A percentile compares a stretch with the other conserved stretches of the same genome.
phyloP scores from a whole-genome alignment of 2,888 invertebrate species.

The Anoplius nigerrimus region DNA sequence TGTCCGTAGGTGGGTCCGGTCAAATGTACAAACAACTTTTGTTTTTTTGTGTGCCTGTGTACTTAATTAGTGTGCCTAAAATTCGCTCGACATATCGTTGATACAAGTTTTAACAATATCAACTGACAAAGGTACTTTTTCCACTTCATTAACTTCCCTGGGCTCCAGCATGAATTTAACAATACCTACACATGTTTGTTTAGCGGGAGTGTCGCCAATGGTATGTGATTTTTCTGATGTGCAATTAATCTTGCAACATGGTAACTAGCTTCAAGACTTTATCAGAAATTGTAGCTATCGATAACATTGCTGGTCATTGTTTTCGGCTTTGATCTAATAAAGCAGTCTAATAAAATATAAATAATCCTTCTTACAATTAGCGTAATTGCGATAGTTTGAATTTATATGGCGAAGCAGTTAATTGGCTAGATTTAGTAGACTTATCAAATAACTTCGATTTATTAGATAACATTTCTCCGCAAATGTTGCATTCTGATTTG shows the following conservation, averaged over 20 bases:
- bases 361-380: conserved; percentile 15
- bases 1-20: too few relatives aligned
- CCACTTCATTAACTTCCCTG: neutral
- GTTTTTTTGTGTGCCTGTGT: too few relatives aligned
- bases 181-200: neutral
- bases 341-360: conserved; percentile 10
- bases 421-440: too few relatives aligned
- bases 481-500: neutral
- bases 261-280: conserved; percentile 16
- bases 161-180: neutral
- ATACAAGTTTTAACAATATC: neutral
- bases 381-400: conserved; percentile 14
- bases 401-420: conserved; percentile 12
- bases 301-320: conserved; percentile 9
- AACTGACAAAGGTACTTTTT: neutral
- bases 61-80: too few relatives aligned
- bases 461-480: neutral
- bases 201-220: neutral
- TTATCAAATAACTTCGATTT: neutral
- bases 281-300: conserved; percentile 9
- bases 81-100: neutral
- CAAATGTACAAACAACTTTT: too few relatives aligned
- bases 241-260: conserved; percentile 16
- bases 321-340: conserved; percentile 8
- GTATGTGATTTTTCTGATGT: neutral